Percentiles rank a stretch among this genome's conserved stretches.
phyloP scores from a whole-genome alignment of 2,888 invertebrate genomes.

The Eupsilia transversa region DNA sequence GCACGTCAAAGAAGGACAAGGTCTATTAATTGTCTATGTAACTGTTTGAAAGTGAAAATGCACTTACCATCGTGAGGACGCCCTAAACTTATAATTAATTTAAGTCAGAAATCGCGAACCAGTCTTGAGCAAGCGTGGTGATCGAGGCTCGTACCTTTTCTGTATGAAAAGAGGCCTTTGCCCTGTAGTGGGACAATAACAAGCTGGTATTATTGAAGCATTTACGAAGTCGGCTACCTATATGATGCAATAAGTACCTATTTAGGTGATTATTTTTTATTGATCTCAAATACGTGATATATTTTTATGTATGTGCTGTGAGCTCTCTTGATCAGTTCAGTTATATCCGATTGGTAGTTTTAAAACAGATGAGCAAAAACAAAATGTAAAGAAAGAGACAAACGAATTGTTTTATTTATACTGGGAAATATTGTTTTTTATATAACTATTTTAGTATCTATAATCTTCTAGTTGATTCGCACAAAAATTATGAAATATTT shows the following conservation, averaged over 20 bases:
- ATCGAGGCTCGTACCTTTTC: no score
- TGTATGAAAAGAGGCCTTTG: no score
- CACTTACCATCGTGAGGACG: no score
- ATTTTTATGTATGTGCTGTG: neutral
- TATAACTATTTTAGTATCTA: neutral
- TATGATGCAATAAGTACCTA: neutral
- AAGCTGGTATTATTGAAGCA: neutral
- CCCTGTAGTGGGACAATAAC: no score
- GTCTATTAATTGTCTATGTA: neutral
- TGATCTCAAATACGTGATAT: constrained; percentile 36
- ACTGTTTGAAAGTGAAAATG: no score
- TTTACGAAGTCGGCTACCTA: neutral
- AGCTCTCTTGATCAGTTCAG: neutral
- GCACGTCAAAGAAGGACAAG: neutral
- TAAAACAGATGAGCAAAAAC: neutral
- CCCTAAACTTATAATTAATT: no score
- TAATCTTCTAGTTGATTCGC: neutral
- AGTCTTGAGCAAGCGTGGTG: no score
- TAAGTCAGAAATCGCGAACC: no score
- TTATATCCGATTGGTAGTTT: neutral
- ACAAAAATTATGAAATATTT: constrained; percentile 7
- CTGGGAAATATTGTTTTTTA: neutral
- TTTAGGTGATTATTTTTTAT: neutral
- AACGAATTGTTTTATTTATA: neutral
- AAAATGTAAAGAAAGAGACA: neutral